Base-by-base conservation (phyloP, 2,113 vertebrate species). In the Lophius piscatorius region DNA sequence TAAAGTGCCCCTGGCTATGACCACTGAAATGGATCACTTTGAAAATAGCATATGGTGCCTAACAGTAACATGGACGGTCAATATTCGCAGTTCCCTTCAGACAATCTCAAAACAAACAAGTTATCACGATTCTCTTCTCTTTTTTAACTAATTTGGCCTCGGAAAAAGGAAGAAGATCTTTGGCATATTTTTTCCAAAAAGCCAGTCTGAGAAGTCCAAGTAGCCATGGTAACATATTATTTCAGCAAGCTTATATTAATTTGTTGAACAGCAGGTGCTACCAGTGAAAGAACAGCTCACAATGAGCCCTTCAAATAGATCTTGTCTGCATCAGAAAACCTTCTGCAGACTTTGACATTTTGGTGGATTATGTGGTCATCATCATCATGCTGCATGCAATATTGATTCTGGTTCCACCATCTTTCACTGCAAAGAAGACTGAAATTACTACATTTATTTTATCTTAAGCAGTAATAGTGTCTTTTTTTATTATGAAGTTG, bases 341-440 rank as follows among this genome's bases (percentile, higher is more conserved):
- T 47, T 67, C 45, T 59, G 62, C 70, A 72, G 79, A 55, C 48
- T 23, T 68, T 78, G 65, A 81, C 77, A 76, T 81, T 82, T 84
- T 52, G 59, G 58, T 46, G 67, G 36, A 76, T 81, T 72, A 79
- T 49, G 54, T 64, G 73, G 67, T 68, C 78, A 63, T 81, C 78
- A 63, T 77, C 68, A 76, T 76, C 69, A 34, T 73, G 63, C 63
- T 34, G 68, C 48, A 63, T 67, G 36, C 48, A 58, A 47, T 70
- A 59, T 60, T 67, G 73, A 72, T 51, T 64, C 38, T 68, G 40
- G 69, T 73, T 58, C 38, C 42, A 47, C 80, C 77, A 84, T 83
- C 72, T 81, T 77, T 71, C 75, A 55, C 38, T 38, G 39, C 28
- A 64, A 70, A 49, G 39, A 26, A 56, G 36, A 29, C 36, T 33